Evolutionary conservation across 2,113 vertebrate species (phyloP).

Genomic region (Mugil cephalus): DNA sequence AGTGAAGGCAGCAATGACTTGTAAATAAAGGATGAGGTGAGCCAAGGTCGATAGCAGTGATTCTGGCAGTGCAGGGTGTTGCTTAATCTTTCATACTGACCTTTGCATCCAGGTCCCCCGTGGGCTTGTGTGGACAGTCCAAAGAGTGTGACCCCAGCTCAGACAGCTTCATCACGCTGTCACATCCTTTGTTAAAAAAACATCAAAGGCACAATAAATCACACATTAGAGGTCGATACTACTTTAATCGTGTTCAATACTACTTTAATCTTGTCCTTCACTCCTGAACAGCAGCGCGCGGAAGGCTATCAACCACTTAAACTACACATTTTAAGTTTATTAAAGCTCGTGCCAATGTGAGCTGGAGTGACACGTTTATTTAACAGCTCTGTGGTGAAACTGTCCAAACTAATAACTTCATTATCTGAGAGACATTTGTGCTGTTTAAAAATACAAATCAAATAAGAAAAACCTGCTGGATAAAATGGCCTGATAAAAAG

Average conservation of each 20-base stretch:
- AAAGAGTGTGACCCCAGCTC: constrained; percentile 73
- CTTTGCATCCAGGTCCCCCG: constrained; percentile 74
- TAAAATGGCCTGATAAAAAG: neutral
- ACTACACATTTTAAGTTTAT: neutral
- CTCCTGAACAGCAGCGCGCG: no score
- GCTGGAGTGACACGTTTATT: neutral
- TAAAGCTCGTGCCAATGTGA: neutral
- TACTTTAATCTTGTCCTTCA: neutral
- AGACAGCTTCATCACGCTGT: constrained; percentile 62
- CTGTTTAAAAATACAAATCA: neutral
- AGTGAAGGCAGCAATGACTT: constrained; percentile 23
- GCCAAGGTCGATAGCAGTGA: constrained; percentile 46
- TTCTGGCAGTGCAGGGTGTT: constrained; percentile 11
- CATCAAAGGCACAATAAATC: neutral
- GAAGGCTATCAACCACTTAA: neutral
- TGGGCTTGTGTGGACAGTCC: constrained; percentile 69
- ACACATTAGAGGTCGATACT: neutral
- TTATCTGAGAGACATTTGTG: neutral
- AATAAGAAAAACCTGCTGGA: neutral
- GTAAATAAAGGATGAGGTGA: constrained; percentile 70
- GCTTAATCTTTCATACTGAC: constrained; percentile 71
- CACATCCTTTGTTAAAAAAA: constrained; percentile 69
- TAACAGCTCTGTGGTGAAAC: constrained; percentile 6
- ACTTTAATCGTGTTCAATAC: neutral
- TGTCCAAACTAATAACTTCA: neutral